Evolutionary conservation across 2,113 vertebrate species (phyloP), one percentile per base, ranked within the genome.

Genomic region (Hylia prasina): DNA sequence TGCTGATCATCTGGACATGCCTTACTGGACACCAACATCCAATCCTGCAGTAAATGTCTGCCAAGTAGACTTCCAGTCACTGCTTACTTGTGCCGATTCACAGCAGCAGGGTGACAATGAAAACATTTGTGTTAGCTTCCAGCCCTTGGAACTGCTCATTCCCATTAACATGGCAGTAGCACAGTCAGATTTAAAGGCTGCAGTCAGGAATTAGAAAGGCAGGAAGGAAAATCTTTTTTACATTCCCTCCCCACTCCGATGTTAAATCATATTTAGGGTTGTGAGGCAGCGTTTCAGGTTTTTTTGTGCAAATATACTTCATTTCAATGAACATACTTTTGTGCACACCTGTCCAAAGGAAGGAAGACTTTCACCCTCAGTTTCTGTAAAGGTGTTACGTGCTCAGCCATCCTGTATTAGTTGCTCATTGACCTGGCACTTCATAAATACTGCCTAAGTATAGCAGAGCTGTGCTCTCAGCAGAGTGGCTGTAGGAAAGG

Each of bases 51-150:
- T 57, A 17, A 71, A 56, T 9, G 12, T 20, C 82, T 87, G 75
- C 90, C 13, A 8, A 56, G 30, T 2, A 37, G 82, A 40, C 60
- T 94, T 95, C 27, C 90, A 85, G 54, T 88, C 82, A 58, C n/a
- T 89, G 87, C 81, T 82, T 75, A 22, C 85, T 69, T 66, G 66
- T 94, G 92, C 90, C 77, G 71, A 96, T 94, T 95, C 85, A 86
- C 78, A 40, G 39, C 71, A 90, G 71, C 84, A 80, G 48, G 23
- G 37, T 65, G 85, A 66, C 53, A 87, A 21, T 70, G 24, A 31
- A 77, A 63, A 87, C 56, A n/a, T 82, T 85, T 33, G n/a, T 75
- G 45, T n/a, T 65, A 50, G 70, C 66, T 92, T 58, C 75, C 84
- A 94, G 45, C 56, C 56, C 48, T 82, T 82, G 71, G 63, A 70